A percentile compares a stretch with the other conserved stretches of the same genome.
phyloP scores from a whole-genome alignment of 2,113 vertebrate genomes.

The Seriola dumerili region DNA sequence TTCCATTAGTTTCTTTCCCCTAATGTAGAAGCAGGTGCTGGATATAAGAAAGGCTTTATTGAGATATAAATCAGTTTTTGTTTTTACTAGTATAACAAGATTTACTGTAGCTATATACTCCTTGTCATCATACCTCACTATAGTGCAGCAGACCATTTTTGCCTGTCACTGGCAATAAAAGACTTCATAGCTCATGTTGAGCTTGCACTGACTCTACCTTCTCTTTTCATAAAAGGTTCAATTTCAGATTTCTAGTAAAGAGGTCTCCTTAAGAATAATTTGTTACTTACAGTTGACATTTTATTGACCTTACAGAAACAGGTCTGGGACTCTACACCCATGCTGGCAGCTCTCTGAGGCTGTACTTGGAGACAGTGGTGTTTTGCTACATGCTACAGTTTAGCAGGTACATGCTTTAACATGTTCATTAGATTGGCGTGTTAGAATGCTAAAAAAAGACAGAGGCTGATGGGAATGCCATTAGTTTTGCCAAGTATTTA shows the following conservation, averaged over 20 bases:
- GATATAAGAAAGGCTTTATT: neutral
- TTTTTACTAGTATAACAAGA: slow-evolving; percentile 36
- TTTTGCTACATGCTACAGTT: neutral
- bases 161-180: slow-evolving; percentile 31
- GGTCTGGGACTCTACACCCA: neutral
- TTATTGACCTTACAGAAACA: neutral
- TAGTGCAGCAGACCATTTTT: slow-evolving; percentile 8
- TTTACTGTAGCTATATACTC: slow-evolving; percentile 36
- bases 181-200: slow-evolving; percentile 17
- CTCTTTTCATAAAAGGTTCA: neutral
- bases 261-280: neutral
- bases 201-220: neutral
- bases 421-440: no score
- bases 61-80: slow-evolving; percentile 43
- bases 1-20: slow-evolving; percentile 7
- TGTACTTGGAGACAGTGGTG: neutral
- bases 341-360: neutral
- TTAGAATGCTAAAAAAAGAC: no score
- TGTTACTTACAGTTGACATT: neutral
- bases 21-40: no score
- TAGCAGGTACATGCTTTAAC: neutral
- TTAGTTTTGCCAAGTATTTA: neutral
- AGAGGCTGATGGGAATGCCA: neutral
- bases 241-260: neutral
- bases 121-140: slow-evolving; percentile 7